Conservation (phyloP, 2,797 vertebrate species). For the Coccyzus lansbergi region DNA sequence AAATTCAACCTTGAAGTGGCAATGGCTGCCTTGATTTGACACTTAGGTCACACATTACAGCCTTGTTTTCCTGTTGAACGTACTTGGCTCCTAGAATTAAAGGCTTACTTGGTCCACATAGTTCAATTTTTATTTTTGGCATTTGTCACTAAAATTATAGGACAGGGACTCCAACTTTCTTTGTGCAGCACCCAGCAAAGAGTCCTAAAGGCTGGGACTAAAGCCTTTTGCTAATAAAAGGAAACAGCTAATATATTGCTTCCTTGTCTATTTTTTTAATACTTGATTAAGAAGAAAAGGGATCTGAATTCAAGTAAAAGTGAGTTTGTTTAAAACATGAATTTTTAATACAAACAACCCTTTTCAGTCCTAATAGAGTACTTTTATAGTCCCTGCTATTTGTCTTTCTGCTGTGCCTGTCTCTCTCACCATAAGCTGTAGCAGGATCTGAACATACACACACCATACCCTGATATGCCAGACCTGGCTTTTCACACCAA, state of each 20-base stretch:
- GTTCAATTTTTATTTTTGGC: conserved; percentile 7
- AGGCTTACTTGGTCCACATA: background rate
- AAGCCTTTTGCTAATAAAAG: background rate
- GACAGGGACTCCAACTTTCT: background rate
- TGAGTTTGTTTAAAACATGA: background rate
- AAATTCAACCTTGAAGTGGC: conserved; percentile 39
- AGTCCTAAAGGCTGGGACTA: background rate
- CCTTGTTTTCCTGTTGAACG: conserved; percentile 17
- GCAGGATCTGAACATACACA: background rate
- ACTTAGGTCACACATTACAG: background rate
- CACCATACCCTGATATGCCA: background rate
- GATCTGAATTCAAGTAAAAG: background rate
- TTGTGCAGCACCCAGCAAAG: background rate
- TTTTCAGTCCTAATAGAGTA: background rate
- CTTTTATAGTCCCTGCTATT: background rate
- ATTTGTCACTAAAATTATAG: background rate
- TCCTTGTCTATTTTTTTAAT: background rate
- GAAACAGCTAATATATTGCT: background rate
- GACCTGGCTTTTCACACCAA: conserved; percentile 17
- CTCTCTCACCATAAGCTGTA: background rate
- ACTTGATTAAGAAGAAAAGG: background rate
- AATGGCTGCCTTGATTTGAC: background rate
- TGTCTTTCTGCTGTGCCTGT: background rate
- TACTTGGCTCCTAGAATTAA: background rate
- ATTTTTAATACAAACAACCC: background rate